A percentile compares a stretch with the other conserved stretches of the same genome.
Conservation (phyloP, 2,113 vertebrate genomes). For the Podarcis cretensis region DNA sequence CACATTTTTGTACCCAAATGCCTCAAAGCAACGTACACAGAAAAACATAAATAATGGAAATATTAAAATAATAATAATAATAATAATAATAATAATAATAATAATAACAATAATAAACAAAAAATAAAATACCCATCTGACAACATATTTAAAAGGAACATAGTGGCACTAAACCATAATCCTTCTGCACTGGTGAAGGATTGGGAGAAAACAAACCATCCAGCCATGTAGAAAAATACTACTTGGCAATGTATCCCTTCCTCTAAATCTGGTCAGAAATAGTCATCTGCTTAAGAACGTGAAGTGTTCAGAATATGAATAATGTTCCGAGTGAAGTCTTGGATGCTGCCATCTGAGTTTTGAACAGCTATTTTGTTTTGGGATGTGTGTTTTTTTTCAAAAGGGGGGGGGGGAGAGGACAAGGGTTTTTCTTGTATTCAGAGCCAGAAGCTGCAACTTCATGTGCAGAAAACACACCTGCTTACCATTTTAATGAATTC, state of each 20-base stretch:
- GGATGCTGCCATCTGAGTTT: not conserved
- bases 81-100: no score
- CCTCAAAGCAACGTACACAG: no score
- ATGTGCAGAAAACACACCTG: constrained; percentile 62
- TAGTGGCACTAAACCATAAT: not conserved
- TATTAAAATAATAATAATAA: no score
- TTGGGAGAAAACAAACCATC: not conserved
- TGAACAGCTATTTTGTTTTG: not conserved
- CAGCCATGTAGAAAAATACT: not conserved
- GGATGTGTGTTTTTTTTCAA: not conserved
- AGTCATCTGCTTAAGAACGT: not conserved
- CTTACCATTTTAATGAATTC: constrained; percentile 65
- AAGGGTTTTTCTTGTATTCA: constrained; percentile 16
- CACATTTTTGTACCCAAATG: no score
- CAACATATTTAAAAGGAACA: no score
- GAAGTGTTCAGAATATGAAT: constrained; percentile 13
- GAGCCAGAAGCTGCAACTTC: constrained; percentile 36
- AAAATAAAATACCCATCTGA: no score
- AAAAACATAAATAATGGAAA: no score
- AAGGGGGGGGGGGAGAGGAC: no score
- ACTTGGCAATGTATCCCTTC: not conserved
- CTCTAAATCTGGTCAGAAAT: not conserved
- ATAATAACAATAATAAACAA: no score
- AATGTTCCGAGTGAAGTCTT: constrained; percentile 6
- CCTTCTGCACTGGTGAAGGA: not conserved